Percentiles rank a stretch among this genome's conserved stretches.
Evolutionary conservation across 2,113 vertebrate species (phyloP).

Genomic region (Myotis davidii): DNA sequence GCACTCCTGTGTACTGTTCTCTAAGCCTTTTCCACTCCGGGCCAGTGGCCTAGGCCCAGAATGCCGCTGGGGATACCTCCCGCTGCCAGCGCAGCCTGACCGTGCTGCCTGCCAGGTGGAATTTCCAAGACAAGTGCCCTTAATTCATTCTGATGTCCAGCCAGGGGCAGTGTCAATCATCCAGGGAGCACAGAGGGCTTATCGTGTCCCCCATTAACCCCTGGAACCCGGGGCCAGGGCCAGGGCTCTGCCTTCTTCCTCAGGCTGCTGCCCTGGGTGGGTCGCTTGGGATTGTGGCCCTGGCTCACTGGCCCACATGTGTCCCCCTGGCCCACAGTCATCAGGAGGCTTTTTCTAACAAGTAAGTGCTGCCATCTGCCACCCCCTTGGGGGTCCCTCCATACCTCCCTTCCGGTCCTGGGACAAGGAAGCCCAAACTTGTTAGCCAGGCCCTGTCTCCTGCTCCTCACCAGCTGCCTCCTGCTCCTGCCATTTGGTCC

Average conservation of each 20-base stretch:
- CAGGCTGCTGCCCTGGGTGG: fast-evolving
- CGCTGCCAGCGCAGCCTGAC: background rate
- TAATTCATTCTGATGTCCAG: slow-evolving; percentile 36
- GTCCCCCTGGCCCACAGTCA: background rate
- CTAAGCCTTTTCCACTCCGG: background rate
- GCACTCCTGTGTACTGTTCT: background rate
- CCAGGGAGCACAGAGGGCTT: background rate
- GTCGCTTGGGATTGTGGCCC: background rate
- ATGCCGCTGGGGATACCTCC: background rate
- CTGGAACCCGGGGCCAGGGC: background rate
- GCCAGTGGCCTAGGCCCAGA: background rate
- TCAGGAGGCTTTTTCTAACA: background rate
- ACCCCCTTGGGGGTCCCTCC: background rate
- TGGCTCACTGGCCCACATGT: too few species aligned
- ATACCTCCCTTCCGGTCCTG: too few species aligned
- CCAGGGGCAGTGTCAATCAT: background rate
- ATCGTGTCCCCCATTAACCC: background rate
- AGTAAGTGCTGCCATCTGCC: background rate
- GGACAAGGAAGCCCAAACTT: background rate
- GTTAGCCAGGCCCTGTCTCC: background rate
- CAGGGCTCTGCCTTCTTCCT: background rate
- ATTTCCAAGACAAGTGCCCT: background rate
- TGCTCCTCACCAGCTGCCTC: background rate
- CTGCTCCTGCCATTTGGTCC: slow-evolving; percentile 43
- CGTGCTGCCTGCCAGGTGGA: background rate